phyloP scores from a whole-genome alignment of 2,888 invertebrate species.

The Andrena dorsata region DNA sequence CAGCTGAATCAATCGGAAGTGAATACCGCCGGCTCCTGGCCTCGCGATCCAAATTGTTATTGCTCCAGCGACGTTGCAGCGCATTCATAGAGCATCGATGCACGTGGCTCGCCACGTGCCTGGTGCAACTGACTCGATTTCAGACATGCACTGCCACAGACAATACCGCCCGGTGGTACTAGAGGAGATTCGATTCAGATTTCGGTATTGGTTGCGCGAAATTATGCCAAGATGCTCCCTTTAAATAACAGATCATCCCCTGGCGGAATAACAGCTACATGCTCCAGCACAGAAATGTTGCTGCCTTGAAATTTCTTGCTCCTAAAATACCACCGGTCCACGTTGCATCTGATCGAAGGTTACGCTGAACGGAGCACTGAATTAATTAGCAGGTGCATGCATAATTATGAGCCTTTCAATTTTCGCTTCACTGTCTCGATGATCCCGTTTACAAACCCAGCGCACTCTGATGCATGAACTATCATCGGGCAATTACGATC shows the following conservation, averaged over 20 bases:
- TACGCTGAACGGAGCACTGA: no score
- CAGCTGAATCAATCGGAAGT: slow-evolving; percentile 44
- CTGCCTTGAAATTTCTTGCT: no score
- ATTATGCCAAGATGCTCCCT: not conserved
- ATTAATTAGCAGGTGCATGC: no score
- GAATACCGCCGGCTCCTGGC: slow-evolving; percentile 25
- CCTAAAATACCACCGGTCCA: no score
- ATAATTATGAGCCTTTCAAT: no score
- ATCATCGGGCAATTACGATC: no score
- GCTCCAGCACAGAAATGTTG: no score
- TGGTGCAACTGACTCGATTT: slow-evolving; percentile 14
- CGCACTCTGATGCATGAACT: no score
- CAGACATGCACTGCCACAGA: not conserved
- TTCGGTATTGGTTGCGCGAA: not conserved
- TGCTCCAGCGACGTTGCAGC: slow-evolving; percentile 29
- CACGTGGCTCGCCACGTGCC: not conserved
- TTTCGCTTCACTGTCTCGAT: no score
- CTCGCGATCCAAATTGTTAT: slow-evolving; percentile 51
- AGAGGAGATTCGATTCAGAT: not conserved
- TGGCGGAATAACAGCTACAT: no score
- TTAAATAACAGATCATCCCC: not conserved
- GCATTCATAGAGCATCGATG: slow-evolving; percentile 11
- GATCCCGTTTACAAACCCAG: no score
- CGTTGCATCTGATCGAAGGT: no score
- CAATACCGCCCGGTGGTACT: not conserved